phyloP scores from a whole-genome alignment of 2,113 vertebrate species.

The Chloropsis hardwickii region DNA sequence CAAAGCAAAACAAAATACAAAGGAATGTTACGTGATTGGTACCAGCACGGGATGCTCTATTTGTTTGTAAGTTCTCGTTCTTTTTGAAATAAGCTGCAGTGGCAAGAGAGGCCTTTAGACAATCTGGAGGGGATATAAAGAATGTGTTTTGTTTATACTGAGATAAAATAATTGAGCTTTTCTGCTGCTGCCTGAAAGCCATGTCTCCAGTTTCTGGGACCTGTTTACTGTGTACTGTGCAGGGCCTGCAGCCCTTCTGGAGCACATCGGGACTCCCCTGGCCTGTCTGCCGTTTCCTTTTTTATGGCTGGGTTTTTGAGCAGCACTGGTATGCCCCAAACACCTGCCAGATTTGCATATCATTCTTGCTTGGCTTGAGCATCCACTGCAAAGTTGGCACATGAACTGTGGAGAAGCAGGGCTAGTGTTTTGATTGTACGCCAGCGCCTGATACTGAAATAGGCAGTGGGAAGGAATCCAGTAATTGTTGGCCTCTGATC shows the following conservation, averaged over 20 bases:
- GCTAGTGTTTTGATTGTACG: slow-evolving; percentile 77
- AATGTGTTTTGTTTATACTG: slow-evolving; percentile 26
- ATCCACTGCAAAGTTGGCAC: slow-evolving; percentile 33
- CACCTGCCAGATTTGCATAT: slow-evolving; percentile 75
- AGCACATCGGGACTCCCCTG: not conserved
- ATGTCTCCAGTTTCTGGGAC: slow-evolving; percentile 1
- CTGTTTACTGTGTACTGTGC: not conserved
- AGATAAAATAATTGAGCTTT: slow-evolving; percentile 44
- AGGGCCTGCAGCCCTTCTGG: slow-evolving; percentile 24
- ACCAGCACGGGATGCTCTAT: slow-evolving; percentile 11
- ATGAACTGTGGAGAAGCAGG: slow-evolving; percentile 60
- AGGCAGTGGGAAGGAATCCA: slow-evolving; percentile 72
- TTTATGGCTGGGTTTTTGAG: slow-evolving; percentile 31
- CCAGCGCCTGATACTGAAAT: slow-evolving; percentile 79
- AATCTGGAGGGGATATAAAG: slow-evolving; percentile 29
- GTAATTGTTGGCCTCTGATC: slow-evolving; percentile 82
- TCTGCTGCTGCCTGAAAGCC: slow-evolving; percentile 11
- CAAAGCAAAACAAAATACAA: slow-evolving; percentile 23
- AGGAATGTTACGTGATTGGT: not conserved
- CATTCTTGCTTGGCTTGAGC: slow-evolving; percentile 64
- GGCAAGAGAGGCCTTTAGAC: slow-evolving; percentile 29
- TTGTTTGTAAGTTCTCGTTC: slow-evolving; percentile 29
- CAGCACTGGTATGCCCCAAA: slow-evolving; percentile 54
- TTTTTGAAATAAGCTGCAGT: slow-evolving; percentile 23
- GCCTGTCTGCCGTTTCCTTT: slow-evolving; percentile 33